These are phyloP conservation scores for Aspiorhynchus laticeps DNA, from an alignment of 2,113 vertebrate genomes.

Conservation along the genomic window DNA sequence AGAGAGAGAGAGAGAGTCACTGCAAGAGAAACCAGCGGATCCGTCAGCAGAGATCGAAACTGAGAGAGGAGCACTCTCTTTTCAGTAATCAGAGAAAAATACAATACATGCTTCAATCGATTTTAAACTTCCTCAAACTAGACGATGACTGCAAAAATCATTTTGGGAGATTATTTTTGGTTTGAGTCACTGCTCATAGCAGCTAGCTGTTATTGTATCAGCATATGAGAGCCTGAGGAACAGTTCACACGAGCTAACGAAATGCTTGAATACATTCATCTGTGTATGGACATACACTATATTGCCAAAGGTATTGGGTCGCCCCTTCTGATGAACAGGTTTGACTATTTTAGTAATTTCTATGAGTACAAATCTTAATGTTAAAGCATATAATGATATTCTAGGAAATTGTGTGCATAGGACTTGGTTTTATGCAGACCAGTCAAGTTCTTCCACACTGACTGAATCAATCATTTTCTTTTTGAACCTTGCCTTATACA, in stretches of 20 bases:
- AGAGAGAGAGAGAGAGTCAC: constrained; percentile 19
- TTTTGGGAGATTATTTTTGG: constrained; percentile 29
- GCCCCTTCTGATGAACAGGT: no score
- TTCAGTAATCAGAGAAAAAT: constrained; percentile 34
- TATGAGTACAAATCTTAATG: no score
- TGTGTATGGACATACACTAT: background rate
- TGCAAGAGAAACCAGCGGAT: constrained; percentile 9
- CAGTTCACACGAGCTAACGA: background rate
- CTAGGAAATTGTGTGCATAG: no score
- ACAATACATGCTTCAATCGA: constrained; percentile 43
- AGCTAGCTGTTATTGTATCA: constrained; percentile 8
- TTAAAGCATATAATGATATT: no score
- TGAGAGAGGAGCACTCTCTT: constrained; percentile 34
- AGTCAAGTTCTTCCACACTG: no score
- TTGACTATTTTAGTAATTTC: no score
- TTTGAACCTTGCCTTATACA: no score
- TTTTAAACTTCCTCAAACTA: constrained; percentile 35
- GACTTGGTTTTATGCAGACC: no score
- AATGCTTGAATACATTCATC: background rate
- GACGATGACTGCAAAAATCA: constrained; percentile 32
- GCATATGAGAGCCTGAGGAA: background rate
- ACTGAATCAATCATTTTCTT: no score
- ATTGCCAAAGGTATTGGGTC: no score
- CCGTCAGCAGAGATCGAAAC: constrained; percentile 24
- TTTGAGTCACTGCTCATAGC: background rate